Conservation (phyloP, 1,140 invertebrate genomes). For the Drosophila arizonae region DNA sequence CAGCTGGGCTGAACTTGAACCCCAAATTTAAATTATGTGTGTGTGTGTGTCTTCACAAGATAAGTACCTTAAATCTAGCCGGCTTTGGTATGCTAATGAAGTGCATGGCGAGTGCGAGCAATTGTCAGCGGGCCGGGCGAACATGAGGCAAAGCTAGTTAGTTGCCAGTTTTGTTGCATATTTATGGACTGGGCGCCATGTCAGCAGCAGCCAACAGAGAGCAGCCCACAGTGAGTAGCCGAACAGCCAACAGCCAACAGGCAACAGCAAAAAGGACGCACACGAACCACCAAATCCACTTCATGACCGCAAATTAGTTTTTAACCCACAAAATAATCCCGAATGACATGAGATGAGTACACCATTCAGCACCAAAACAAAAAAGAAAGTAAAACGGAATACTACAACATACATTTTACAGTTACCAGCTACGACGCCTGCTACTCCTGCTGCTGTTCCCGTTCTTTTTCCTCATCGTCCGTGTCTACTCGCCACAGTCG, state of each 20-base stretch:
- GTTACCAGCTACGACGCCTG: slow-evolving; percentile 26
- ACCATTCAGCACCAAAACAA: slow-evolving; percentile 21
- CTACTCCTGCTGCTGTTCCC: not conserved
- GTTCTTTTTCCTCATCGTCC: slow-evolving; percentile 9
- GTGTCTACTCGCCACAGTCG: slow-evolving; percentile 53
- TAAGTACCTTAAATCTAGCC: slow-evolving; percentile 21
- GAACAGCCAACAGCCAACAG: slow-evolving; percentile 33
- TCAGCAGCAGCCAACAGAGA: slow-evolving; percentile 58
- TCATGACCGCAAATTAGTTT: slow-evolving; percentile 81
- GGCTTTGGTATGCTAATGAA: slow-evolving; percentile 64
- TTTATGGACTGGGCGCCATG: slow-evolving; percentile 64
- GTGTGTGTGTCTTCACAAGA: not conserved
- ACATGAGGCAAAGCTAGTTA: slow-evolving; percentile 43
- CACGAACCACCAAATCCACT: slow-evolving; percentile 65
- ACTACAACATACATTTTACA: slow-evolving; percentile 56
- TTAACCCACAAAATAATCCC: slow-evolving; percentile 81
- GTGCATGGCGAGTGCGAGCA: slow-evolving; percentile 43
- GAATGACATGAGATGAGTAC: slow-evolving; percentile 75
- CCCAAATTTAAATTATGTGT: slow-evolving; percentile 1
- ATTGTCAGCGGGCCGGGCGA: slow-evolving; percentile 27
- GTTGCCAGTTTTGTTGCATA: slow-evolving; percentile 55
- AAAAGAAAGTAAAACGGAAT: slow-evolving; percentile 31
- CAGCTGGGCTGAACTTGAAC: slow-evolving; percentile 33
- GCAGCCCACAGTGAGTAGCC: slow-evolving; percentile 31
- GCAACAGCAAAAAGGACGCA: slow-evolving; percentile 35